Evolutionary conservation across 2,888 invertebrate genomes (phyloP).

Genomic region (Ellobium chinense): DNA sequence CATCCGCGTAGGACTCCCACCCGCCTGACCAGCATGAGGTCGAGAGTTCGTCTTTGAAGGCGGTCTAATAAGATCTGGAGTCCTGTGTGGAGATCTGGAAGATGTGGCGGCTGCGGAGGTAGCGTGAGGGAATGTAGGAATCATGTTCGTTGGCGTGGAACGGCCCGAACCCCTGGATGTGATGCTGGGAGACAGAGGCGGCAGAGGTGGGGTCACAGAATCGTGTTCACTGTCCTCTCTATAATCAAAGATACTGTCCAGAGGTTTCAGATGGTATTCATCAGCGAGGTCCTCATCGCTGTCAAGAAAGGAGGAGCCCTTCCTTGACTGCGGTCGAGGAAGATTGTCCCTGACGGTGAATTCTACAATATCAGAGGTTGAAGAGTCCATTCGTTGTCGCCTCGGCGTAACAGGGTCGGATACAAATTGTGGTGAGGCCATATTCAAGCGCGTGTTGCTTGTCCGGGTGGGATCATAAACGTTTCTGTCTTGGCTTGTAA

Average conservation of each 20-base stretch:
- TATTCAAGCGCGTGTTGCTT: not conserved
- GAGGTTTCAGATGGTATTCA: slow-evolving; percentile 50
- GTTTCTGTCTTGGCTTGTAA: not conserved
- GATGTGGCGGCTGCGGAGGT: slow-evolving; percentile 50
- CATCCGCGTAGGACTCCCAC: not conserved
- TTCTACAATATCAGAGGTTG: not conserved
- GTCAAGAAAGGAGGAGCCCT: slow-evolving; percentile 19
- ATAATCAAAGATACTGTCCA: slow-evolving; percentile 67
- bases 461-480: not conserved
- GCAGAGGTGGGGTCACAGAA: slow-evolving; percentile 69
- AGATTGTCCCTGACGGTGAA: slow-evolving; percentile 7
- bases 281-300: slow-evolving; percentile 48
- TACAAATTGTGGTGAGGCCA: not conserved
- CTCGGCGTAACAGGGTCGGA: not conserved
- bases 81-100: slow-evolving; percentile 54
- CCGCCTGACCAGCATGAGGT: not conserved
- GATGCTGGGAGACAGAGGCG: slow-evolving; percentile 65
- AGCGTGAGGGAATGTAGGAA: slow-evolving; percentile 48
- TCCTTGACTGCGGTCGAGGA: not conserved
- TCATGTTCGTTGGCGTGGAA: slow-evolving; percentile 43
- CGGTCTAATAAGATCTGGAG: slow-evolving; percentile 52
- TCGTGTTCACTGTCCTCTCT: slow-evolving; percentile 58
- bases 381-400: not conserved
- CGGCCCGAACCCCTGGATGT: slow-evolving; percentile 60
- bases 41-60: not conserved